A percentile compares a stretch with the other conserved stretches of the same genome.
These are phyloP conservation scores for Rhea pennata DNA, from an alignment of 2,113 vertebrate species.

Conservation along the genomic window DNA sequence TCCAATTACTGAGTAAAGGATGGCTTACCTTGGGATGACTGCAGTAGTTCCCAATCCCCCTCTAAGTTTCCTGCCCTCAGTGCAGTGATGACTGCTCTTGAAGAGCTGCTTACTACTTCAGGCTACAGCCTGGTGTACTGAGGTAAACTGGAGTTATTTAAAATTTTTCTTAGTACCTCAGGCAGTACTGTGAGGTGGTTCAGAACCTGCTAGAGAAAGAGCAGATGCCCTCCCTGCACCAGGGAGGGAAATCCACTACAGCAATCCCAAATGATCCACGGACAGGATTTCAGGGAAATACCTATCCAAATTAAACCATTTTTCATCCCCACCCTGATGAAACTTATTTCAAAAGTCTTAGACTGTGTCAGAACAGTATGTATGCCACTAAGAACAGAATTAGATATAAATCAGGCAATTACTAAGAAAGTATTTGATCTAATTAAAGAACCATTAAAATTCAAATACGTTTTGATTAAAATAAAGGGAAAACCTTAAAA, in stretches of 20 bases:
- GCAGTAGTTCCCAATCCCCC: neutral
- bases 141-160: neutral
- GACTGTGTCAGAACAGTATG: neutral
- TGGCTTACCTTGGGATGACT: neutral
- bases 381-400: slow-evolving; percentile 22
- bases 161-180: neutral
- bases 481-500: neutral
- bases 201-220: neutral
- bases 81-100: neutral
- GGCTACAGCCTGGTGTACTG: neutral
- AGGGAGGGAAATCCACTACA: neutral
- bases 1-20: neutral
- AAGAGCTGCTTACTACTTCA: neutral
- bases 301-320: neutral
- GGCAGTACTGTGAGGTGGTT: accelerated
- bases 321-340: neutral
- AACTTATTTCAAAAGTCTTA: neutral
- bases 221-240: neutral
- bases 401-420: neutral
- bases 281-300: neutral
- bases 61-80: neutral
- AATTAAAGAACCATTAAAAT: neutral
- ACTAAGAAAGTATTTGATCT: neutral
- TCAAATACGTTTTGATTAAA: neutral
- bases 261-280: neutral